Evolutionary conservation across 2,797 vertebrate genomes (phyloP).

Genomic region (Mallotus villosus): DNA sequence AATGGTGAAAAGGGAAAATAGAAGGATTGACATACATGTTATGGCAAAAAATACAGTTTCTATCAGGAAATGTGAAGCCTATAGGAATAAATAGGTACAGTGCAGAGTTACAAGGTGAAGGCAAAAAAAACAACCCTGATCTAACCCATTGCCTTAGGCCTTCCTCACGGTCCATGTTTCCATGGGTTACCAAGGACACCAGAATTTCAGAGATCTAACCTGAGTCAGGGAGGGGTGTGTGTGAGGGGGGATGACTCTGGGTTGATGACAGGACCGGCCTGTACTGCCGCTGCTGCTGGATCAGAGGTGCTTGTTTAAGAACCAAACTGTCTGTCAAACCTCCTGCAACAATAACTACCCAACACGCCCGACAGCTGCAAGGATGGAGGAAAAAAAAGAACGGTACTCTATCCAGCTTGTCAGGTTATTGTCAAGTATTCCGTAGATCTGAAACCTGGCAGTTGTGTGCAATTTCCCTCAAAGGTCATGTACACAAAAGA

Average conservation of each 20-base stretch:
- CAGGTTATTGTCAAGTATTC: conserved; percentile 5
- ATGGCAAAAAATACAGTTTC: conserved; percentile 50
- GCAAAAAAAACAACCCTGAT: background rate
- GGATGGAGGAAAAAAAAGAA: background rate
- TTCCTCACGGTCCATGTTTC: background rate
- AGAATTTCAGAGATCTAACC: conserved; percentile 31
- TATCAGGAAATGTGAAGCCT: conserved; percentile 32
- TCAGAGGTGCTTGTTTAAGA: conserved; percentile 17
- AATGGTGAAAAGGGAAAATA: conserved; percentile 46
- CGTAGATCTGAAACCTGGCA: background rate
- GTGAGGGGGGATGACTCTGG: conserved; percentile 20
- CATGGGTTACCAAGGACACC: conserved; percentile 16
- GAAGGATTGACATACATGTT: conserved; percentile 56
- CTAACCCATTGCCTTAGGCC: background rate
- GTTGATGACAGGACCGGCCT: background rate
- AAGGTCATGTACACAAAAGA: conserved; percentile 21
- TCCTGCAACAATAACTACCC: conserved; percentile 6
- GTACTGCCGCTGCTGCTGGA: background rate
- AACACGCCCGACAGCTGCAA: background rate
- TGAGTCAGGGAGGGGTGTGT: conserved; percentile 8
- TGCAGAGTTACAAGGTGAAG: background rate
- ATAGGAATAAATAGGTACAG: background rate
- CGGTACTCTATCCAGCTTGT: background rate
- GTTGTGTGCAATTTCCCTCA: conserved; percentile 4
- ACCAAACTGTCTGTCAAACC: conserved; percentile 5